Conservation (phyloP, 64 coral and sea anemone genomes). For the Hydrozoanthus tunicans region DNA sequence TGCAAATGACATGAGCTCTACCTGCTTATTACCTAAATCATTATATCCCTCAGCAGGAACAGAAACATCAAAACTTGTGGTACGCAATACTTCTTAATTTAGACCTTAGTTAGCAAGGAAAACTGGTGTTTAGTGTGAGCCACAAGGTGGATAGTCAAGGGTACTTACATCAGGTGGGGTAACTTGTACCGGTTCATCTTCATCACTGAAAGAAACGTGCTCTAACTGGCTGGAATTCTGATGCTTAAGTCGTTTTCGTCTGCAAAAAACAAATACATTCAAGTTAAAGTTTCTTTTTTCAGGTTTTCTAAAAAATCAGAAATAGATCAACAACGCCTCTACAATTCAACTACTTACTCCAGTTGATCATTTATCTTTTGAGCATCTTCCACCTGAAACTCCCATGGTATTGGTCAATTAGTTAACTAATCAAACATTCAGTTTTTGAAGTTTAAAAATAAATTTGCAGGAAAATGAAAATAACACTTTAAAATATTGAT, state of each 20-base stretch:
- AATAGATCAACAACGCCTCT: not conserved
- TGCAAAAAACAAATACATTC: not conserved
- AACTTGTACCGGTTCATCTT: conserved; percentile 51
- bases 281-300: not conserved
- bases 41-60: no score
- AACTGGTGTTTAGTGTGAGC: not conserved
- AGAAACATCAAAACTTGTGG: no score
- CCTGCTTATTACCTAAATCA: no score
- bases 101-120: not conserved
- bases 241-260: conserved; percentile 44
- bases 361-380: conserved; percentile 50
- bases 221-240: conserved; percentile 38
- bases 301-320: not conserved
- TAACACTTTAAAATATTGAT: no score
- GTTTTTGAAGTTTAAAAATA: no score
- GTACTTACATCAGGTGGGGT: conserved; percentile 49
- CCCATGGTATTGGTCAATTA: not conserved
- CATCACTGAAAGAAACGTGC: conserved; percentile 36
- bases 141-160: not conserved
- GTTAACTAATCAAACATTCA: no score
- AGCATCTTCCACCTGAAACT: conserved; percentile 46
- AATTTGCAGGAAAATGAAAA: no score
- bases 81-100: not conserved
- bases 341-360: conserved; percentile 39
- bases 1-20: no score